Base-by-base conservation (phyloP, 1,140 invertebrate genomes). In the Microplitis mediator region DNA sequence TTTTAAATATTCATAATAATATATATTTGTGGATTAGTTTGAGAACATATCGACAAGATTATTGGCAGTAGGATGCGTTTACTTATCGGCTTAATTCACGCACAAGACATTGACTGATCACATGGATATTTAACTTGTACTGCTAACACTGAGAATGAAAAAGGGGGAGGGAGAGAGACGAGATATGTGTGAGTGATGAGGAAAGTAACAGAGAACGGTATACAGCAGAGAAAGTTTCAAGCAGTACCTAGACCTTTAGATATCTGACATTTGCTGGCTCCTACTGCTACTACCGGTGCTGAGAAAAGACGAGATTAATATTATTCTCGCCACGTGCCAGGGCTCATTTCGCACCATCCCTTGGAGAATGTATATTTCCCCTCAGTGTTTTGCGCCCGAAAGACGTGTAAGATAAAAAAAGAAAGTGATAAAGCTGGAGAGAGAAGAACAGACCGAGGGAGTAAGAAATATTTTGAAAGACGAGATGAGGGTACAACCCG, bases 271-370 rank as follows among this genome's bases (percentile, higher is more conserved):
- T 62, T 50, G 68, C 34, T 62, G 39, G 39, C 39, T 45, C 5
- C 39, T 45, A 6, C 4, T 45, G 11, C 0, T 45, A 11, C 6
- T 45, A 45, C 6, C 11, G 11, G 5, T 45, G 4, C 8, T 45
- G 39, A 68, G 32, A 61, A 63, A 58, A 72, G 70, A 69, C 35
- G 70, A 72, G 70, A 72, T 72, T 72, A 72, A 72, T 72, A 72
- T 72, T 72, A 72, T 72, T 72, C 70, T 51, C 70, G 39, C 70
- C 70, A 56, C 70, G 70, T 72, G 70, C 70, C 70, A 62, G 70
- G 70, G 71, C 71, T 67, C 71, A 72, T 72, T 66, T 72, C 62
- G 63, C 71, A 62, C 62, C 52, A 62, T 39, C 63, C 71, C 54
- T 66, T 51, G 32, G 63, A 58, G 51, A 72, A 72, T 72, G 54